Evolutionary conservation across 2,888 invertebrate species (phyloP), one percentile per base, ranked within the genome.

Genomic region (Coelopa pilipes): DNA sequence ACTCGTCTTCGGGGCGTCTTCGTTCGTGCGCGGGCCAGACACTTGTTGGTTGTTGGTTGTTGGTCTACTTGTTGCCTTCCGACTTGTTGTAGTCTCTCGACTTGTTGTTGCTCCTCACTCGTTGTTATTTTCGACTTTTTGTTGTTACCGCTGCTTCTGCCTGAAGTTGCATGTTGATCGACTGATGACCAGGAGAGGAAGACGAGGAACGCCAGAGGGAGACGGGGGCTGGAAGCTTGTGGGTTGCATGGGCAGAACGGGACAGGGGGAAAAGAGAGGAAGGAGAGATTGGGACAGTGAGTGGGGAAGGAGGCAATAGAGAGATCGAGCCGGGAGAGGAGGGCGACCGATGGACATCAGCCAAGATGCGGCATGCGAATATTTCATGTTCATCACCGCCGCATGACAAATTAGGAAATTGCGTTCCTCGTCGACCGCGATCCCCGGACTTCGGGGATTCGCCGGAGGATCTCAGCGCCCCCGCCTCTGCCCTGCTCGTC

Each of bases 301-400:
- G 2, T 34, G 34, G 34, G 34, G 7, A 34, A 34, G 34, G 24
- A 34, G n/a, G 59, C 45, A 59, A 15, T 34, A 15, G 49, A 47
- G 45, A 49, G 10, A 60, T 47, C 47, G 73, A 77, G 55, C 60
- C 60, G 50, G 74, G 72, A 70, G 73, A 73, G 69, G 71, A 68
- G 60, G 73, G 70, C 55, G 17, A 60, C 60, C 4, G 69, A 66
- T 57, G 59, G 69, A 73, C 74, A 70, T 62, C 72, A 71, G 11
- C 70, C 66, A 34, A 62, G 62, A 57, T 53, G 49, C 71, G 72
- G 72, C 69, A 69, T 68, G 49, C 62, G 70, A 49, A 78, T 75
- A 76, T 77, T 79, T 78, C 74, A 76, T 78, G 78, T 79, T 75
- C 75, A 76, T 74, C 77, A 73, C 72, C 70, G 70, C 72, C 62